Evolutionary conservation across 2,888 invertebrate species (phyloP).

Genomic region (Leptinotarsa peninsularis): DNA sequence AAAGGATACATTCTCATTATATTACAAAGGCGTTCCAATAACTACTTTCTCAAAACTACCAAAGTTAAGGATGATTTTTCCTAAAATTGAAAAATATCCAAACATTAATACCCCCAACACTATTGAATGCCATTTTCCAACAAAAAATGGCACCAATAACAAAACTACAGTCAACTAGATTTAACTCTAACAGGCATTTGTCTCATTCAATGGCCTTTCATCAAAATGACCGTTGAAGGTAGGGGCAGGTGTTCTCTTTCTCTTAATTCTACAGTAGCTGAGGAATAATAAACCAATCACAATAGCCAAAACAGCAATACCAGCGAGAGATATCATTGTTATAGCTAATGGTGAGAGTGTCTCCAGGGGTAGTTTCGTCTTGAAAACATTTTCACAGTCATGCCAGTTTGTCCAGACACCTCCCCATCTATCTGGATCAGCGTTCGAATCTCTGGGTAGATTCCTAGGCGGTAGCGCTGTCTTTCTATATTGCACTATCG

Average conservation of each 20-base stretch:
- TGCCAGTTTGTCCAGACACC: slow-evolving; percentile 73
- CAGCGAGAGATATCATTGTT: slow-evolving; percentile 52
- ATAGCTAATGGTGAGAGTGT: slow-evolving; percentile 57
- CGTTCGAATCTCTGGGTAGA: slow-evolving; percentile 64
- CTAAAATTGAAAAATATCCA: background rate
- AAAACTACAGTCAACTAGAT: background rate
- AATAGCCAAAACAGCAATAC: slow-evolving; percentile 1
- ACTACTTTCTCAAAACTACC: background rate
- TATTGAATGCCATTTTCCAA: slow-evolving; percentile 13
- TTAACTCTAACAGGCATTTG: background rate
- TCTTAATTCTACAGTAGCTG: background rate
- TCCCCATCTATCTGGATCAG: slow-evolving; percentile 70
- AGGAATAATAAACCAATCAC: slow-evolving; percentile 7
- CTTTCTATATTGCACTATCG: slow-evolving; percentile 64
- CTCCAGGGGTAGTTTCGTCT: slow-evolving; percentile 46
- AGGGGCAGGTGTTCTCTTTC: background rate
- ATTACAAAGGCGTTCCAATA: background rate
- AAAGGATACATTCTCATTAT: no score
- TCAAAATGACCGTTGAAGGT: background rate
- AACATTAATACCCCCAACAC: background rate
- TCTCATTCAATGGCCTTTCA: background rate
- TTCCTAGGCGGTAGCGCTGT: slow-evolving; percentile 66
- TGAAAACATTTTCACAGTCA: slow-evolving; percentile 67
- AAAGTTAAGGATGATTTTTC: background rate
- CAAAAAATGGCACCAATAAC: slow-evolving; percentile 4